Evolutionary conservation across 2,888 invertebrate species (phyloP).

Genomic region (Andrena bucephala): DNA sequence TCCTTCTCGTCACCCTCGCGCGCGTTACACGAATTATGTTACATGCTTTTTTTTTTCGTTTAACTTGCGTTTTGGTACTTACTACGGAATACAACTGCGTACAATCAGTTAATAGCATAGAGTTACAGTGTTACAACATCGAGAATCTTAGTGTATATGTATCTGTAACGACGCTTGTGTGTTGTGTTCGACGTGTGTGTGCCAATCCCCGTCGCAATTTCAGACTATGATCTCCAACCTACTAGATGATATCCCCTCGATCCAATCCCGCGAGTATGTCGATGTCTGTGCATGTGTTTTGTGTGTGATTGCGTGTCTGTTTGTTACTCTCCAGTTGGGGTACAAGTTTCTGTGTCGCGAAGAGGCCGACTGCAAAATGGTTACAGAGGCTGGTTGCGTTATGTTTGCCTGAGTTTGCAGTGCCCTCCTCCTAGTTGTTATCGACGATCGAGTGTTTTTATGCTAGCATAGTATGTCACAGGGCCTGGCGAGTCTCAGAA

Average conservation of each 20-base stretch:
- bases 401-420: conserved; percentile 17
- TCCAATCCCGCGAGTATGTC: conserved; percentile 7
- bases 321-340: neutral
- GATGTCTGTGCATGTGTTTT: conserved; percentile 9
- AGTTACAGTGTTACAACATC: conserved; percentile 84
- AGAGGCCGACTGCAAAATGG: conserved; percentile 28
- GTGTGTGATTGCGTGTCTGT: conserved; percentile 22
- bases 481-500: conserved; percentile 23
- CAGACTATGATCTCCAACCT: neutral
- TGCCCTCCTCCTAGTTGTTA: neutral
- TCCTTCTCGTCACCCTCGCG: conserved; percentile 17
- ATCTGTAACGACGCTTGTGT: conserved; percentile 50
- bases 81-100: conserved; percentile 81
- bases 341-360: conserved; percentile 28
- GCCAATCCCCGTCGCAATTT: conserved; percentile 9
- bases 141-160: conserved; percentile 78
- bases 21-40: conserved; percentile 61
- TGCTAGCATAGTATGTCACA: conserved; percentile 56
- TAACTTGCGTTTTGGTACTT: conserved; percentile 68
- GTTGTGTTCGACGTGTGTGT: conserved; percentile 26
- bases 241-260: neutral
- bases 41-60: conserved; percentile 48
- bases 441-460: conserved; percentile 43
- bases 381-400: conserved; percentile 25
- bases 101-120: conserved; percentile 81